phyloP scores from a whole-genome alignment of 2,888 invertebrate species.

The Drosophila cognata region DNA sequence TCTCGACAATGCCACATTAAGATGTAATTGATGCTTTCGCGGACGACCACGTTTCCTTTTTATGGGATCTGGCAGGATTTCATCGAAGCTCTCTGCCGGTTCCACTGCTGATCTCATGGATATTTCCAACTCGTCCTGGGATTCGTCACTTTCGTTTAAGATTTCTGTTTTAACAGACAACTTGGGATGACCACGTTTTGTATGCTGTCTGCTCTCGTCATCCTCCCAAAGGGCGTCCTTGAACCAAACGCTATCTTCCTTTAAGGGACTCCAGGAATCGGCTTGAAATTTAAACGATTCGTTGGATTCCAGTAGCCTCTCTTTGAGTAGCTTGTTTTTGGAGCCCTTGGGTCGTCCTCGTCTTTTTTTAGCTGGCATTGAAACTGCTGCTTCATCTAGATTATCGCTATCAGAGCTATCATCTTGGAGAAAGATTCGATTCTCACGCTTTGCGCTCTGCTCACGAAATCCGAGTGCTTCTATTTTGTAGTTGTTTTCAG shows the following conservation, averaged over 20 bases:
- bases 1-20: constrained; percentile 34
- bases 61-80: background rate
- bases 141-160: background rate
- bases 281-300: background rate
- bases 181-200: constrained; percentile 22
- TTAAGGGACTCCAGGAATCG: background rate
- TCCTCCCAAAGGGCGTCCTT: constrained; percentile 1
- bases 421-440: background rate
- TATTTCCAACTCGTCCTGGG: background rate
- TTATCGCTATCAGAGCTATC: background rate
- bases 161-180: background rate
- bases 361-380: constrained; percentile 8
- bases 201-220: background rate
- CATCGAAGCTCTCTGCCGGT: background rate
- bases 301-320: background rate
- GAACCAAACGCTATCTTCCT: constrained; percentile 23
- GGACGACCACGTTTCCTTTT: constrained; percentile 47
- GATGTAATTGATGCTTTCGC: constrained; percentile 11
- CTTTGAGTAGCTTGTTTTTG: background rate
- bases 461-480: background rate
- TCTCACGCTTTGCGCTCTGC: background rate
- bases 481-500: background rate
- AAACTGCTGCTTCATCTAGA: background rate
- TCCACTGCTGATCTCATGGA: background rate
- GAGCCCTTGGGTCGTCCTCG: constrained; percentile 34